Conservation (phyloP, 2,113 vertebrate species). For the Furnarius figulus region DNA sequence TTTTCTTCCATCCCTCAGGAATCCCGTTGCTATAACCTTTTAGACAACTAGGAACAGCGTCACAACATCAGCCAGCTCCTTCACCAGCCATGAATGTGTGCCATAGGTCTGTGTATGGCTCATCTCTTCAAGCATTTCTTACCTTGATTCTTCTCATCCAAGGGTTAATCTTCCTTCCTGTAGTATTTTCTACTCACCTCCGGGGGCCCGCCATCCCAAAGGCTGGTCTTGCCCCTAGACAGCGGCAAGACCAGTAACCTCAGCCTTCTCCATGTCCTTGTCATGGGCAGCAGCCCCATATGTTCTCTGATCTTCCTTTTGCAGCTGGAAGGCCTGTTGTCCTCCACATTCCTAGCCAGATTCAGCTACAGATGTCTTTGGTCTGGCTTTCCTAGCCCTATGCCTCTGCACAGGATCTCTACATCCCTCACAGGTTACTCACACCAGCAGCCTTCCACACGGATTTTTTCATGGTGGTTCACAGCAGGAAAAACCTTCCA, state of each 20-base stretch:
- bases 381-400: background rate
- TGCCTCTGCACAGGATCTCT: background rate
- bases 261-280: background rate
- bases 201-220: background rate
- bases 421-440: background rate
- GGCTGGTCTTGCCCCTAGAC: background rate
- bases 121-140: background rate
- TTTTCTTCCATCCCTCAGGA: background rate
- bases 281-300: background rate
- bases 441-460: background rate
- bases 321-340: background rate
- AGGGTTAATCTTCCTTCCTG: background rate
- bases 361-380: background rate
- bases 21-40: background rate
- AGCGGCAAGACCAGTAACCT: background rate
- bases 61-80: background rate
- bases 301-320: background rate
- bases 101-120: background rate
- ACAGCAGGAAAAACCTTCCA: background rate
- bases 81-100: fast-evolving
- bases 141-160: background rate
- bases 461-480: fast-evolving
- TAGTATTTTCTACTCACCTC: background rate
- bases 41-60: background rate
- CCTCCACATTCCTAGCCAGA: background rate